Base-by-base conservation (phyloP, 1,140 invertebrate species). In the Conus ventricosus region DNA sequence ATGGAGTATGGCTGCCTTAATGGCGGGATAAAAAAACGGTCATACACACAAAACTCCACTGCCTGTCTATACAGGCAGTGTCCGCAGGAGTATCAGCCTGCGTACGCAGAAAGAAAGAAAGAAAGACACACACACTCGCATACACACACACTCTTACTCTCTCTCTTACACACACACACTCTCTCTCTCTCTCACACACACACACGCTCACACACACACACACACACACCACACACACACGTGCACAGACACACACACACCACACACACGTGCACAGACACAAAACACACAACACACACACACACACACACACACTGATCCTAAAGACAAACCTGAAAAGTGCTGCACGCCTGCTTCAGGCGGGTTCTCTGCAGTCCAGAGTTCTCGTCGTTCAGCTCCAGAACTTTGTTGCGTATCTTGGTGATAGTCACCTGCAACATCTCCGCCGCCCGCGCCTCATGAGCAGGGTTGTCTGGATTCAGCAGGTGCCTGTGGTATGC, bases 201-300 rank as follows among this genome's bases (percentile, higher is more conserved):
- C 67, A 20, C 67, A n/a, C 15, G 10, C 23, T 1, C 20, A 71
- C 20, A n/a, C 67, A 20, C 67, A 71, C 11, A n/a, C 67, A 71
- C 67, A 71, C 67, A 71, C 67, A 71, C 67, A 71, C 20, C 20
- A 71, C 67, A 71, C 67, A 71, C 67, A 71, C 67, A 71, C 67
- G 10, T 8, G 10, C 67, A 71, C 67, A 71, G 4, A n/a, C 67
- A 71, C 67, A 71, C 67, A 71, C 13, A 13, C 67, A 71, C 20
- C 67, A 71, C 13, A 71, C 67, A 23, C 20, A 23, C 20, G 67
- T 23, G 23, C 67, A 11, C 8, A 71, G 5, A 17, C 67, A 71
- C 67, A 20, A 15, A 15, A 20, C 67, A 71, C 67, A 20, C 17
- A 71, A 20, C 11, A 11, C 8, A 60, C 15, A 15, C 57, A 20